Evolutionary conservation across 2,888 invertebrate species (phyloP).

Genomic region (Hydrotaea cyrtoneurina): DNA sequence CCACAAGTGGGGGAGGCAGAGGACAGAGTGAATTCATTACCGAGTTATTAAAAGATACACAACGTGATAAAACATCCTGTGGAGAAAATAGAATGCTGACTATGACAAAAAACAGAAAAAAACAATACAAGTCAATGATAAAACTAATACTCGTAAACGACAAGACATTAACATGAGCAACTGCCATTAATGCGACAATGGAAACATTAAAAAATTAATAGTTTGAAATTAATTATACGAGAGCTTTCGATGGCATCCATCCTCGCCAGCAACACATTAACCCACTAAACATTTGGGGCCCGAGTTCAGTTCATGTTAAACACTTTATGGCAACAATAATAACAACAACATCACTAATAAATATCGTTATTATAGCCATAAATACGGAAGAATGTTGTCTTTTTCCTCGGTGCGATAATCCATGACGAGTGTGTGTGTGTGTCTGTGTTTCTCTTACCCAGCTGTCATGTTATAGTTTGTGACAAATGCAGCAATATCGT

Average conservation of each 20-base stretch:
- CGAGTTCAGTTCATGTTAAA: neutral
- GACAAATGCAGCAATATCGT: constrained; percentile 41
- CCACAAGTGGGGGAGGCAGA: too few relatives aligned
- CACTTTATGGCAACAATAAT: constrained; percentile 2
- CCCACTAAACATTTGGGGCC: neutral
- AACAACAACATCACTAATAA: neutral
- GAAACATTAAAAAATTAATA: constrained; percentile 10
- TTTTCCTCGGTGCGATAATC: neutral
- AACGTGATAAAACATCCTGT: constrained; percentile 4
- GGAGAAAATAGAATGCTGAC: neutral
- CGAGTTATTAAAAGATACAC: constrained; percentile 9
- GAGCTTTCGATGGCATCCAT: constrained; percentile 17
- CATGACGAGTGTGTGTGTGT: too few relatives aligned
- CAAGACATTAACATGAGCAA: neutral
- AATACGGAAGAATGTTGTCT: neutral
- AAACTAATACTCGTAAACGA: constrained; percentile 8
- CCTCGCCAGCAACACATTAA: neutral
- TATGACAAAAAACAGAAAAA: neutral
- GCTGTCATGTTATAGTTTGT: constrained; percentile 17
- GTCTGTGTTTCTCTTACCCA: neutral
- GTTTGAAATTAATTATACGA: neutral
- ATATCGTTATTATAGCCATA: neutral
- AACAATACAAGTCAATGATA: neutral
- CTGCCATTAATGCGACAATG: neutral
- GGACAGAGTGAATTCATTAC: too few relatives aligned